A percentile compares a stretch with the other conserved stretches of the same genome.
These are phyloP conservation scores for Microctenopoma steveboyesi DNA, from an alignment of 2,797 vertebrate genomes.

Conservation along the genomic window DNA sequence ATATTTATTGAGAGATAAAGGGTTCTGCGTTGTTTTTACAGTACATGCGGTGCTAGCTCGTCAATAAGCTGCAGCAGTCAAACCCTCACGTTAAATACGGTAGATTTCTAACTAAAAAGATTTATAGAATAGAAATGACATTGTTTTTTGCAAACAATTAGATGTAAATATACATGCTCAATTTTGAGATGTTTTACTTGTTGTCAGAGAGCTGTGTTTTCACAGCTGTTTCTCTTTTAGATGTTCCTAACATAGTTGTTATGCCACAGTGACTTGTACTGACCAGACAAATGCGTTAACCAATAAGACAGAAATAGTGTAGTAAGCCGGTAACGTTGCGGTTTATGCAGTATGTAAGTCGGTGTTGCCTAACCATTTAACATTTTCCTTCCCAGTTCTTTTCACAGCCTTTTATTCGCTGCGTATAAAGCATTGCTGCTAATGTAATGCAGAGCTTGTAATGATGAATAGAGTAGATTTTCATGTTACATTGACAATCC, in stretches of 20 bases:
- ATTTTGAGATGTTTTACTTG: constrained; percentile 65
- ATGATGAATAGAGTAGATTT: constrained; percentile 69
- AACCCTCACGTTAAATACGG: constrained; percentile 35
- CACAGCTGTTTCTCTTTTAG: constrained; percentile 65
- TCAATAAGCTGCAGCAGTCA: constrained; percentile 58
- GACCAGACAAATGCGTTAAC: constrained; percentile 63
- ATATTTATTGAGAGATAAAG: constrained; percentile 93
- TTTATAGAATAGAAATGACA: constrained; percentile 52
- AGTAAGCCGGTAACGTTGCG: constrained; percentile 48
- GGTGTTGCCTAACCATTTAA: constrained; percentile 39
- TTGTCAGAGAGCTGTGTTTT: constrained; percentile 76
- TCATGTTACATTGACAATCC: constrained; percentile 81
- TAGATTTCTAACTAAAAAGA: constrained; percentile 35
- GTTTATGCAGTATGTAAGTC: constrained; percentile 53
- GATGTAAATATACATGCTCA: constrained; percentile 77
- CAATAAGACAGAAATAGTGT: constrained; percentile 55
- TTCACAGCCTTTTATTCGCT: constrained; percentile 63
- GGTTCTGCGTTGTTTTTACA: constrained; percentile 79
- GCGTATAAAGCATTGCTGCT: constrained; percentile 82
- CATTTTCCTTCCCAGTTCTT: constrained; percentile 41
- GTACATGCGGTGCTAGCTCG: constrained; percentile 75
- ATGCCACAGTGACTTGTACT: constrained; percentile 44
- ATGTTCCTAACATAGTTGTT: constrained; percentile 51
- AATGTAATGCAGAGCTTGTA: constrained; percentile 77
- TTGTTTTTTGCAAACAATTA: constrained; percentile 76